Evolutionary conservation across 2,797 vertebrate species (phyloP), one percentile per base, ranked within the genome.

Genomic region (Nyctibius grandis): DNA sequence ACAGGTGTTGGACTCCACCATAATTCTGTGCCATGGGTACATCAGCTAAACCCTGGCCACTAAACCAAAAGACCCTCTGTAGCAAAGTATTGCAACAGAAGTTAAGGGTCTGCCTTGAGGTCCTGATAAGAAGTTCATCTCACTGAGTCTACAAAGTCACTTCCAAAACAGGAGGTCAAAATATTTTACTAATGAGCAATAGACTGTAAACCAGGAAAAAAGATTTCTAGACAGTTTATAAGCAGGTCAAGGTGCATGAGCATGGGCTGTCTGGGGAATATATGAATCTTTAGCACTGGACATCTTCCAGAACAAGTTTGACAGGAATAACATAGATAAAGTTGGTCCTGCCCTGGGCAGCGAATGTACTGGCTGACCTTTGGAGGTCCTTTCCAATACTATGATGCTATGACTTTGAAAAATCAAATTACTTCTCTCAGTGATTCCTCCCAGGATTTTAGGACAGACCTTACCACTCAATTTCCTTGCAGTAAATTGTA

Each of bases 401-500:
- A 44, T 1, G 2, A n/a, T 47, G 21, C 33, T 79, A 51, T 56
- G 76, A 94, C 89, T 56, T 38, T 73, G 65, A 88, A 79, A 93
- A 93, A 93, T 79, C 48, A 88, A 88, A 72, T 38, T 0, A 28
- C 38, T 83, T 88, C 36, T 80, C 20, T 69, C 65, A 45, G n/a
- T 53, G 33, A 79, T 76, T 90, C 77, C 51, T 84, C 44, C 14
- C 12, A 1, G 23, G 95, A 93, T 29, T 42, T 90, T 51, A 77
- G 65, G 67, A 86, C 63, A 91, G 59, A 70, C 18, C 42, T 79
- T 63, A 76, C 7, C 7, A n/a, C 33, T 73, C 63, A 51, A 69
- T 96, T 91, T 95, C n/a, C 73, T 90, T 61, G 57, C 82, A 90
- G 69, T 50, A 82, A 87, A 95, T 85, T 94, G 38, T 70, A 94